Evolutionary conservation across 1,140 invertebrate species (phyloP).

Genomic region (Probaryconus sp.): DNA sequence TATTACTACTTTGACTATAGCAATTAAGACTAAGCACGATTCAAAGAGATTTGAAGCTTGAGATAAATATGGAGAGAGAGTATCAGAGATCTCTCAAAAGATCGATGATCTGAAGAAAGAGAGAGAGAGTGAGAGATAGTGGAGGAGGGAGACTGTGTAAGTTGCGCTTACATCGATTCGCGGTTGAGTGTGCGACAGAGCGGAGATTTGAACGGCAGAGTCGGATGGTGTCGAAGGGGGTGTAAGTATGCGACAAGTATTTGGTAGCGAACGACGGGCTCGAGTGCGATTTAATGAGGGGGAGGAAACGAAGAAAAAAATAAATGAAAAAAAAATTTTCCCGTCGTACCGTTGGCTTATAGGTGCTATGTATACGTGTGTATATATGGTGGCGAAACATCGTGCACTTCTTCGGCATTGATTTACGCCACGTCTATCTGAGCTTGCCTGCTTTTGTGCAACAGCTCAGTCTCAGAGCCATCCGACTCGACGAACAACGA

Average conservation of each 20-base stretch:
- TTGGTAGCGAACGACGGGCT: constrained; percentile 48
- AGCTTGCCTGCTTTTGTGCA: constrained; percentile 35
- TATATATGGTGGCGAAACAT: not conserved
- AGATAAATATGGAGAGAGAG: no score
- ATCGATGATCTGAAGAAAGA: constrained; percentile 53
- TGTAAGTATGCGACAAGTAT: constrained; percentile 58
- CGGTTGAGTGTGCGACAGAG: constrained; percentile 6
- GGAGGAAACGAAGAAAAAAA: constrained; percentile 30
- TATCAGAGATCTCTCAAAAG: constrained; percentile 35
- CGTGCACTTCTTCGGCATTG: constrained; percentile 14
- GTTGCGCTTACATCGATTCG: constrained; percentile 38
- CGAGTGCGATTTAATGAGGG: constrained; percentile 63
- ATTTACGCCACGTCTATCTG: constrained; percentile 4
- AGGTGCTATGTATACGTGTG: no score
- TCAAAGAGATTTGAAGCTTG: not conserved
- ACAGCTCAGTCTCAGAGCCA: constrained; percentile 5
- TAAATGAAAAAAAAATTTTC: constrained; percentile 21
- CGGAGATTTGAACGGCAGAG: constrained; percentile 1
- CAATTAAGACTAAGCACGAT: not conserved
- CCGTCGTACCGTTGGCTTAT: no score
- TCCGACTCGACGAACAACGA: constrained; percentile 19
- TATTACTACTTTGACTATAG: no score
- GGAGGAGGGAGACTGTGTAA: no score
- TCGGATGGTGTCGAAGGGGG: constrained; percentile 21
- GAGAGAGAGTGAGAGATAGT: no score